A percentile compares a stretch with the other conserved stretches of the same genome.
Conservation (phyloP, 2,113 vertebrate genomes). For the Rhynchomys soricoides region DNA sequence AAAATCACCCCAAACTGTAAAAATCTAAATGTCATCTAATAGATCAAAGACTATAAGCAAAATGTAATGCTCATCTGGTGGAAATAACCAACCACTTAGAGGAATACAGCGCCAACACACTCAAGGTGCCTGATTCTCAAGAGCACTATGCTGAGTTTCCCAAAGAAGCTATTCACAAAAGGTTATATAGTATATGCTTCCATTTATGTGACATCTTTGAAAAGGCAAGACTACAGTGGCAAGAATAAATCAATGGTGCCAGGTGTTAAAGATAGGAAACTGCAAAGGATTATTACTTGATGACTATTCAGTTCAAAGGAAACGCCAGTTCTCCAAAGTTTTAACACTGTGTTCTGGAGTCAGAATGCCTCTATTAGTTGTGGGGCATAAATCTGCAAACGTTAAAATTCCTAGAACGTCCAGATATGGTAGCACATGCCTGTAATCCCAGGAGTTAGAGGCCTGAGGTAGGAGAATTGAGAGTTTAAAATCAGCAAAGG, state of each 20-base stretch:
- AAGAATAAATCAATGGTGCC: not conserved
- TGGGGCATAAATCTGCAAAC: not conserved
- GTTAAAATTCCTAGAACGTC: constrained; percentile 6
- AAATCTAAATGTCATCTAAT: not conserved
- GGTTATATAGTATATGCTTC: not conserved
- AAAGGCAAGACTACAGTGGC: not conserved
- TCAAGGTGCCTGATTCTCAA: not conserved
- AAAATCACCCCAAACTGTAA: not conserved
- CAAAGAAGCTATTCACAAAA: constrained; percentile 19
- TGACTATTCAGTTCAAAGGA: not conserved
- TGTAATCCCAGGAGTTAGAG: not conserved
- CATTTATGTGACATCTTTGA: not conserved
- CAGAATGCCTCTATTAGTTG: not conserved
- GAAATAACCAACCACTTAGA: not conserved
- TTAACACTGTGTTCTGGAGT: not conserved
- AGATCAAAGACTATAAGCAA: not conserved
- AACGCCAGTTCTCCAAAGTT: not conserved
- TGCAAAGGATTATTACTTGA: not conserved
- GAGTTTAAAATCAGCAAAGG: not conserved
- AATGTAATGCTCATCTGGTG: not conserved
- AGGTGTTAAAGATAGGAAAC: not conserved
- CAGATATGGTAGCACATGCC: not conserved
- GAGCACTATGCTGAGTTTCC: not conserved
- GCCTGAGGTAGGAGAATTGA: not conserved
- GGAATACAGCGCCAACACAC: not conserved